A percentile compares a stretch with the other conserved stretches of the same genome.
Conservation (phyloP, 1,140 invertebrate species). For the Panulirus ornatus region DNA sequence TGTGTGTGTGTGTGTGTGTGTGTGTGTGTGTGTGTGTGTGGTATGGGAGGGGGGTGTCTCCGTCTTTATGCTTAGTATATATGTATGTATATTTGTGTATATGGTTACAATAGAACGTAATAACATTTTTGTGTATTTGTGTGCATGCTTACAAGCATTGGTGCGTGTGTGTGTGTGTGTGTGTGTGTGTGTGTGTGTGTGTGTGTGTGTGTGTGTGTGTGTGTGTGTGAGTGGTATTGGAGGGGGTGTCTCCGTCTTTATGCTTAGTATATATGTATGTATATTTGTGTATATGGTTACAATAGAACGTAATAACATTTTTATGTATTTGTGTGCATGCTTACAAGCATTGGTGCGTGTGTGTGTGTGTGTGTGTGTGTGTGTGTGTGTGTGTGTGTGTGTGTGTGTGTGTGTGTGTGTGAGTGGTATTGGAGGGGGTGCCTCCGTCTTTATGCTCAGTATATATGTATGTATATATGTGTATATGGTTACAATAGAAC, state of each 20-base stretch:
- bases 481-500: conserved; percentile 14
- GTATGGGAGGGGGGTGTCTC: background rate
- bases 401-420: conserved; percentile 1
- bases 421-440: too few relatives aligned
- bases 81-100: conserved; percentile 17
- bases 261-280: background rate
- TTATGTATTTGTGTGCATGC: too few relatives aligned
- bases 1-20: too few relatives aligned
- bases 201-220: background rate
- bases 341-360: background rate
- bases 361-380: background rate
- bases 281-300: too few relatives aligned
- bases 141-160: too few relatives aligned
- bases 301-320: too few relatives aligned
- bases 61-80: background rate
- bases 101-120: too few relatives aligned
- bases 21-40: background rate
- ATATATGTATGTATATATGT: conserved; percentile 42
- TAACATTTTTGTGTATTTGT: too few relatives aligned
- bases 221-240: background rate
- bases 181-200: too few relatives aligned
- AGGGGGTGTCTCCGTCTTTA: background rate
- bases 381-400: conserved; percentile 1
- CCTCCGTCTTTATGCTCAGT: too few relatives aligned
- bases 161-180: too few relatives aligned